Evolutionary conservation across 2,888 invertebrate species (phyloP).

Genomic region (Agonopterix subpropinquella): DNA sequence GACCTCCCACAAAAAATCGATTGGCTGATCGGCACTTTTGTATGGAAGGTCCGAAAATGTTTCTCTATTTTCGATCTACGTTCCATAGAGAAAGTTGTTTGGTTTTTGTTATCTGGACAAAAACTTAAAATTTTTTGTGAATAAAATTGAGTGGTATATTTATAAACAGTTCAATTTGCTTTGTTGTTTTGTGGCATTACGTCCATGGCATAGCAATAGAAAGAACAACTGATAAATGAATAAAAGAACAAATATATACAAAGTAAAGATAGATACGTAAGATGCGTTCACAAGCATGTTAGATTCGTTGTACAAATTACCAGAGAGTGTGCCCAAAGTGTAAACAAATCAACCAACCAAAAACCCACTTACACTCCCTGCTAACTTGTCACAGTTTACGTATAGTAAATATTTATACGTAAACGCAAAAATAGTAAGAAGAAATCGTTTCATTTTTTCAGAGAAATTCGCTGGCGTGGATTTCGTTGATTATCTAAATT

Average conservation of each 20-base stretch:
- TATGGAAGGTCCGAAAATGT: too few species aligned
- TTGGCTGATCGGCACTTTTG: too few species aligned
- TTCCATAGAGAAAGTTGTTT: too few species aligned
- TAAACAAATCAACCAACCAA: too few species aligned
- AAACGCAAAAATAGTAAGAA: not conserved
- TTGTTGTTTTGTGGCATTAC: constrained; percentile 3
- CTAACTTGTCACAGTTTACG: constrained; percentile 6
- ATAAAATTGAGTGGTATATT: not conserved
- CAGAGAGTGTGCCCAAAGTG: too few species aligned
- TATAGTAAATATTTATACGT: too few species aligned
- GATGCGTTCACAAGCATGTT: too few species aligned
- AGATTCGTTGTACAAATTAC: too few species aligned
- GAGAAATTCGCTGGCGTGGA: constrained; percentile 12
- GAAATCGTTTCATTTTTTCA: constrained; percentile 8
- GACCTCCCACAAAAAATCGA: too few species aligned
- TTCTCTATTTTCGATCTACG: too few species aligned
- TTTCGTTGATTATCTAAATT: constrained; percentile 10
- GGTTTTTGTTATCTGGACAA: too few species aligned
- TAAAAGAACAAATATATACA: not conserved
- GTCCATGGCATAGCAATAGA: constrained; percentile 21
- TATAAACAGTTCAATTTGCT: not conserved
- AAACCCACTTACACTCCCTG: not conserved
- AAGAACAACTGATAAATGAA: constrained; percentile 25
- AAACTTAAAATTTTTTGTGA: too few species aligned
- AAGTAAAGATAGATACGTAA: not conserved